Conservation (phyloP, 2,113 vertebrate genomes). For the Pleuronectes platessa region DNA sequence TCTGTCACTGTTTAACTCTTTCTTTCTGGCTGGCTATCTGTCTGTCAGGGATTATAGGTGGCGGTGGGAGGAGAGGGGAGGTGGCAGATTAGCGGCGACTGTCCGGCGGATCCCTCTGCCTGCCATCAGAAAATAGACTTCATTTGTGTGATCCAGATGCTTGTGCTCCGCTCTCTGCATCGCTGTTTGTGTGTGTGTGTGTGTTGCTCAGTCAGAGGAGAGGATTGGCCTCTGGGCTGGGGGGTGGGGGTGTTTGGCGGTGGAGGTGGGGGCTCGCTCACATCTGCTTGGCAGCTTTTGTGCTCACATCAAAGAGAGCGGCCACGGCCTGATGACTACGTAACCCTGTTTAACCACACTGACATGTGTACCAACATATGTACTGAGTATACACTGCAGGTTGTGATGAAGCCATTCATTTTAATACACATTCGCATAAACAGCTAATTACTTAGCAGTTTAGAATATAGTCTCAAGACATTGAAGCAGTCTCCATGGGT, state of each 20-base stretch:
- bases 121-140: conserved; percentile 75
- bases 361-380: conserved; percentile 37
- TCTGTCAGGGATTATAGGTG: conserved; percentile 74
- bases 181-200: conserved; percentile 36
- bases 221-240: conserved; percentile 46
- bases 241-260: conserved; percentile 10
- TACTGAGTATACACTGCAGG: background rate
- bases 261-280: conserved; percentile 49
- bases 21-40: conserved; percentile 40
- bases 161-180: conserved; percentile 61
- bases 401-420: background rate
- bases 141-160: conserved; percentile 79
- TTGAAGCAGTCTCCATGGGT: background rate
- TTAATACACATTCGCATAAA: background rate
- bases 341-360: conserved; percentile 48
- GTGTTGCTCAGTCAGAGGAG: conserved; percentile 60
- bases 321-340: conserved; percentile 49
- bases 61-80: conserved; percentile 49
- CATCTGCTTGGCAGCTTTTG: conserved; percentile 69
- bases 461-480: background rate
- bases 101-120: conserved; percentile 75
- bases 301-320: conserved; percentile 63
- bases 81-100: conserved; percentile 73
- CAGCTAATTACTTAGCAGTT: background rate
- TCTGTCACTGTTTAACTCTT: conserved; percentile 39